phyloP scores from a whole-genome alignment of 35 echinoderm and acorn worm genomes.

The Ophioderma brevispina region DNA sequence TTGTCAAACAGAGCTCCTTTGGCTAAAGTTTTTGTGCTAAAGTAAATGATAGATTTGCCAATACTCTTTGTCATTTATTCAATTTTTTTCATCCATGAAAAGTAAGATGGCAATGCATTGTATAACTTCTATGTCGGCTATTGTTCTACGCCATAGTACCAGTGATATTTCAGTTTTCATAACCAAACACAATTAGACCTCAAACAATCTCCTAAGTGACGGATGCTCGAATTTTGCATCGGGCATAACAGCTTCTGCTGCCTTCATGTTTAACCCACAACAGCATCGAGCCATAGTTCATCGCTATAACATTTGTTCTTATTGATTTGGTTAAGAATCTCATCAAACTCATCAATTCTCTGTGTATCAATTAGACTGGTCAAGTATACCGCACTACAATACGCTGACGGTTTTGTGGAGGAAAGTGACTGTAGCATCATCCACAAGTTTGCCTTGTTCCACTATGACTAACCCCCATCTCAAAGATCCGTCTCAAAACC shows the following conservation, averaged over 20 bases:
- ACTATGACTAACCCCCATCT: background rate
- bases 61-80: background rate
- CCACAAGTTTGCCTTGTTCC: background rate
- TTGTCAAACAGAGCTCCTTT: background rate
- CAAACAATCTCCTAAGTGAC: too few relatives aligned
- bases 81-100: background rate
- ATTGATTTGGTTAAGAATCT: background rate
- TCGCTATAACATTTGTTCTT: background rate
- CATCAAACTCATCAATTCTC: background rate
- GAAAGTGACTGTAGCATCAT: background rate
- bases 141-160: background rate
- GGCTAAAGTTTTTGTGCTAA: background rate
- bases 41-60: background rate
- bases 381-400: conserved; percentile 22
- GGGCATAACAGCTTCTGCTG: background rate
- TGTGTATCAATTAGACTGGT: background rate
- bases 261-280: background rate
- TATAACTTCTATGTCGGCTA: background rate
- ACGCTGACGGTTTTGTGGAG: conserved; percentile 26
- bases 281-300: background rate
- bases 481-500: background rate
- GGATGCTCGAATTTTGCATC: background rate
- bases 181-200: background rate
- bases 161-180: background rate
- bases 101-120: too few relatives aligned